Evolutionary conservation across 2,113 vertebrate genomes (phyloP), one percentile per base, ranked within the genome.

Genomic region (Martes martes): DNA sequence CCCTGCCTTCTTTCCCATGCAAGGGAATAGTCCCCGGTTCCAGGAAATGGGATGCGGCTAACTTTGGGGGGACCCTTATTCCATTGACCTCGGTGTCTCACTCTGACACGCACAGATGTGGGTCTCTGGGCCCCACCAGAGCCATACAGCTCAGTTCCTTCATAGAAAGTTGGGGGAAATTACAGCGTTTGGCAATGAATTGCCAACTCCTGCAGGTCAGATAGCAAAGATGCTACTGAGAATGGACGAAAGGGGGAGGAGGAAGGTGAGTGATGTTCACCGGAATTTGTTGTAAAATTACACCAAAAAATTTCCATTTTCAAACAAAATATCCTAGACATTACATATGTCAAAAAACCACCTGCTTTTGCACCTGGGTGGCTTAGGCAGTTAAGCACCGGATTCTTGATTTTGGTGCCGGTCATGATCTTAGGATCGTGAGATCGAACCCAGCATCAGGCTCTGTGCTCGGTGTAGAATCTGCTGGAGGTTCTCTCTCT

Each of bases 51-150:
- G 16, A 6, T 28, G 36, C 0, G 21, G 11, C 2, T 14, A 0
- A 18, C 26, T 59, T 85, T 9, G 8, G 21, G 4, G 19, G 4
- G 9, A 7, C 6, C 7, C 9, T 13, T 31, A 55, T 65, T 89
- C 24, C 83, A 2, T n/a, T n/a, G 11, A 33, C 10, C 21, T 11
- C 6, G 16, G 1, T 19, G 7, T 14, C 9, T 8, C 11, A 28
- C 10, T 21, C 18, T 15, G 5, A 55, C 2, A 4, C 18, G 45
- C 11, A 52, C 16, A 4, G 0, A 14, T 21, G 9, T 80, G 26
- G 76, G 8, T 28, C 52, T 67, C 33, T 57, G 31, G 24, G 50
- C 28, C 19, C 16, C 15, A 15, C 26, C 18, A 39, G n/a, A 45
- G 31, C 45, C 59, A 4, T 2, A 28, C 81, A 82, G 42, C 85